Percentiles rank a stretch among this genome's conserved stretches.
Evolutionary conservation across 1,140 invertebrate species (phyloP).

Genomic region (Hylaeus volcanicus): DNA sequence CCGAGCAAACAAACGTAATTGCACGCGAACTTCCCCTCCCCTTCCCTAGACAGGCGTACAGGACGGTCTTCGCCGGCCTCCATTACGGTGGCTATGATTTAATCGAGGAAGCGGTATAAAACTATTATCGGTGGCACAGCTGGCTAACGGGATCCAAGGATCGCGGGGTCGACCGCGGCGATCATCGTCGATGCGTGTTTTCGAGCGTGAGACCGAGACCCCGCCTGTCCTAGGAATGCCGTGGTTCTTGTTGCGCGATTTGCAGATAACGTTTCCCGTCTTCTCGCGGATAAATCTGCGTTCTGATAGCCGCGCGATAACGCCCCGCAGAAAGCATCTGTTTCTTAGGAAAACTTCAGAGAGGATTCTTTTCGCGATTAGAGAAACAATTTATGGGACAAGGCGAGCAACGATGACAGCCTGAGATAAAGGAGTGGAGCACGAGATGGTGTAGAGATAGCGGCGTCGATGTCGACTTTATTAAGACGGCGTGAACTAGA

Average conservation of each 20-base stretch:
- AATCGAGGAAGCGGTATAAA: slow-evolving; percentile 62
- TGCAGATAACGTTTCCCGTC: neutral
- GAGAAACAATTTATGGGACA: too few species aligned
- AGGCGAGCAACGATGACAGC: neutral
- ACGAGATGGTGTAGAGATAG: too few species aligned
- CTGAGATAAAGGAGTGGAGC: too few species aligned
- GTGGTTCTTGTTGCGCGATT: neutral
- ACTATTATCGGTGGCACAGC: slow-evolving; percentile 63
- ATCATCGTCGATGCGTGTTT: slow-evolving; percentile 42
- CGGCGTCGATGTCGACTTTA: too few species aligned
- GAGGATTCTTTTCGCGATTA: neutral
- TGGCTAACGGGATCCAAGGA: slow-evolving; percentile 45
- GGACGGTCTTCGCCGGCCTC: slow-evolving; percentile 11
- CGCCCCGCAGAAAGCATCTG: too few species aligned
- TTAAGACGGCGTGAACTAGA: too few species aligned
- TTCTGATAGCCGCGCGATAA: neutral
- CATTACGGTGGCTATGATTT: slow-evolving; percentile 61
- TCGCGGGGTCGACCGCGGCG: neutral
- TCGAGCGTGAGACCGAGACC: slow-evolving; percentile 36
- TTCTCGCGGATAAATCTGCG: neutral
- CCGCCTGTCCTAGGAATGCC: slow-evolving; percentile 20
- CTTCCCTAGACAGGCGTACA: slow-evolving; percentile 22
- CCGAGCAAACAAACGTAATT: slow-evolving; percentile 68
- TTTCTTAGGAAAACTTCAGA: neutral
- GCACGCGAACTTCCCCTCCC: slow-evolving; percentile 51